Conservation (phyloP, 64 coral and sea anemone species). For the Dendronephthya gigantea region DNA sequence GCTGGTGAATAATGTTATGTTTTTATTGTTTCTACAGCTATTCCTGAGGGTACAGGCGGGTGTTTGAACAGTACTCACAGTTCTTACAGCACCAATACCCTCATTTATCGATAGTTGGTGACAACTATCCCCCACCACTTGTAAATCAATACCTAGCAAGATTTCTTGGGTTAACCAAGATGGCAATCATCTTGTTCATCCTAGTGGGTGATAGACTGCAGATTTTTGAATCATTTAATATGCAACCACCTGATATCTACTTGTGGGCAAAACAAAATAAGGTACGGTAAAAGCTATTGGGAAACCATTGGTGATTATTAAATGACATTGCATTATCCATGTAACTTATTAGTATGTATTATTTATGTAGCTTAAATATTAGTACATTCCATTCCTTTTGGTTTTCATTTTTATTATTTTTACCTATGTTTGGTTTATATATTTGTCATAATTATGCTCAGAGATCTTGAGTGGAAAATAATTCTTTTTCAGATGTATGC, state of each 20-base stretch:
- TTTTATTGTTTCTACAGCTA: slow-evolving; percentile 47
- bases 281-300: too few species aligned
- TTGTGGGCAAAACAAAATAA: slow-evolving; percentile 90
- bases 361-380: too few species aligned
- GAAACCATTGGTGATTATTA: too few species aligned
- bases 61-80: slow-evolving; percentile 90
- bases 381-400: too few species aligned
- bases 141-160: slow-evolving; percentile 63
- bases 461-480: too few species aligned
- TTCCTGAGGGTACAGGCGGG: slow-evolving; percentile 90
- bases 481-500: slow-evolving; percentile 71
- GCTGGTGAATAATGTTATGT: not conserved
- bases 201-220: slow-evolving; percentile 69
- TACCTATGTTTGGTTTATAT: too few species aligned
- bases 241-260: slow-evolving; percentile 65
- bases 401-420: too few species aligned
- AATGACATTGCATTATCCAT: too few species aligned
- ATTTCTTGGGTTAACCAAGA: slow-evolving; percentile 52
- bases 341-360: too few species aligned
- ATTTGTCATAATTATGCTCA: too few species aligned
- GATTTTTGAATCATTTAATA: slow-evolving; percentile 63
- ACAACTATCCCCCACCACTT: slow-evolving; percentile 86
- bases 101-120: slow-evolving; percentile 61
- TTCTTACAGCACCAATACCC: slow-evolving; percentile 97
- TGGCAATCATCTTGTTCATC: slow-evolving; percentile 58